Evolutionary conservation across 2,888 invertebrate species (phyloP).

Genomic region (Sinopyrophorus schimmeli): DNA sequence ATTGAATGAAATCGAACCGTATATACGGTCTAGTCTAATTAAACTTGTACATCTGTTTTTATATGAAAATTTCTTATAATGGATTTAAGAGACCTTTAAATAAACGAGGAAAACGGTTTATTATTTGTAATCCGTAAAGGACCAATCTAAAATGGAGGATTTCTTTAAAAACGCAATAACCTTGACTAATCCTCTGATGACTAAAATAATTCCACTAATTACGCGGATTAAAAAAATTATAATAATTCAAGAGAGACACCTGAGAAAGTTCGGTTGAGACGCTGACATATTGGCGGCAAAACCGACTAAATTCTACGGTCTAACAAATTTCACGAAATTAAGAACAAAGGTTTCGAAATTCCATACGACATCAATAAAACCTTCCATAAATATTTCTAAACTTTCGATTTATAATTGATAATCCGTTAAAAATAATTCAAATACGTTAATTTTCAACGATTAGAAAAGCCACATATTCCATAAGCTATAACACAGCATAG

Average conservation of each 20-base stretch:
- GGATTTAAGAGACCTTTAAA: background rate
- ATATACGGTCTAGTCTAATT: too few species aligned
- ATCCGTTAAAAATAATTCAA: constrained; percentile 11
- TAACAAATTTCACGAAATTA: constrained; percentile 43
- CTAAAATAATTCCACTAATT: too few species aligned
- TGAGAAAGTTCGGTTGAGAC: constrained; percentile 22
- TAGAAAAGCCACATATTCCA: too few species aligned
- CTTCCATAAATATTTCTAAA: constrained; percentile 38
- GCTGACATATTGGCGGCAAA: constrained; percentile 50
- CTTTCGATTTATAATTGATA: too few species aligned
- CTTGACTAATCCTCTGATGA: constrained; percentile 13
- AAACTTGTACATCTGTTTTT: too few species aligned
- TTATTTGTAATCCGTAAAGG: constrained; percentile 2
- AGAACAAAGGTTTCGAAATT: constrained; percentile 47
- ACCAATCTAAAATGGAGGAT: too few species aligned
- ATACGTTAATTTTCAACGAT: too few species aligned
- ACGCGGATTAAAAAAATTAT: too few species aligned
- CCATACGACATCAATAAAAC: constrained; percentile 55
- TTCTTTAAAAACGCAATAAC: constrained; percentile 15
- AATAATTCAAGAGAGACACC: too few species aligned
- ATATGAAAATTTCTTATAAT: background rate
- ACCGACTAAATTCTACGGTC: constrained; percentile 36
- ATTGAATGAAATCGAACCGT: too few species aligned
- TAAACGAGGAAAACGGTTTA: background rate
- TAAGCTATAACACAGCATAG: constrained; percentile 47